Evolutionary conservation across 2,113 vertebrate species (phyloP).

Genomic region (Oreochromis tanganicae): DNA sequence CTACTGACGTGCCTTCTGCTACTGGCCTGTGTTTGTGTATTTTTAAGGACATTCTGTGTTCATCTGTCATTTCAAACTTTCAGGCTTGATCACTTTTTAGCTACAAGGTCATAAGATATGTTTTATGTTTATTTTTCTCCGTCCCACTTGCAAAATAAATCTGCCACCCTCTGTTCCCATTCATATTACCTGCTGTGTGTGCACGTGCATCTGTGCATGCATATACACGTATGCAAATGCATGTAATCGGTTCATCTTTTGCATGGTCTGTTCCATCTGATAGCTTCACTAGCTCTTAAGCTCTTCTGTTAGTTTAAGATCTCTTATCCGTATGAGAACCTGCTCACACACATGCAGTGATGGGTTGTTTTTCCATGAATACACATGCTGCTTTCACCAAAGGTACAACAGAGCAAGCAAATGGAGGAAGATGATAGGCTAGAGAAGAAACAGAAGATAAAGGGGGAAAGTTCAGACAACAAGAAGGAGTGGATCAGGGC

Average conservation of each 20-base stretch:
- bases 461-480: neutral
- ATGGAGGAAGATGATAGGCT: neutral
- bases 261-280: neutral
- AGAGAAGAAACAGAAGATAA: neutral
- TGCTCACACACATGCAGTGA: neutral
- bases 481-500: neutral
- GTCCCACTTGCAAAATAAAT: neutral
- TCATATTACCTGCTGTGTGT: neutral
- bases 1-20: neutral
- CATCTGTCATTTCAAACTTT: neutral
- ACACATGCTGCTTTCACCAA: neutral
- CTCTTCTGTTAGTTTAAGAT: constrained; percentile 54
- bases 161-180: neutral
- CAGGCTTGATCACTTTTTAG: neutral
- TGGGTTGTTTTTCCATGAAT: neutral
- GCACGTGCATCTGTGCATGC: neutral
- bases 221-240: neutral
- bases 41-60: neutral
- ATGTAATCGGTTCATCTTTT: constrained; percentile 18
- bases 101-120: neutral
- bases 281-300: neutral
- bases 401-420: neutral
- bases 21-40: neutral
- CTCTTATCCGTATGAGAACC: constrained; percentile 35
- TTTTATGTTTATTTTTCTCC: neutral